Percentiles rank a stretch among this genome's conserved stretches.
Conservation (phyloP, 1,140 invertebrate genomes). For the Reticulitermes speratus region DNA sequence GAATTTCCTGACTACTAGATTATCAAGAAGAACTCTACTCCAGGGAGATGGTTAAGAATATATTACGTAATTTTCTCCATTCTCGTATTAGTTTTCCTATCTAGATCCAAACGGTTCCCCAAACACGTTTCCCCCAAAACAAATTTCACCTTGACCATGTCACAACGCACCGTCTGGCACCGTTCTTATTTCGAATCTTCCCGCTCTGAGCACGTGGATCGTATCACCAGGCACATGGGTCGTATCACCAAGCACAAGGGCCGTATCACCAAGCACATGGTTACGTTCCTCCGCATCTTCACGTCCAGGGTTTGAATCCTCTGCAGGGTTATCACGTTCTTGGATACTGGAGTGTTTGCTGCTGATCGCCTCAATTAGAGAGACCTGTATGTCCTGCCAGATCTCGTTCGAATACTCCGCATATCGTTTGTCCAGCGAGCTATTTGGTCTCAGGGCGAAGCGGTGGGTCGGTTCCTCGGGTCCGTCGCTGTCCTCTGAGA, state of each 20-base stretch:
- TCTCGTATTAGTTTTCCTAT: too few relatives aligned
- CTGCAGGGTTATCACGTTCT: not conserved
- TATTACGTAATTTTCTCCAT: too few relatives aligned
- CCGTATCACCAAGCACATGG: not conserved
- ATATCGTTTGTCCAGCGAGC: not conserved
- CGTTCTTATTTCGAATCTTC: not conserved
- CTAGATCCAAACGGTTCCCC: too few relatives aligned
- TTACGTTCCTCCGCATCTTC: not conserved
- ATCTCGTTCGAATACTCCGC: not conserved
- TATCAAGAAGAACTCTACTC: too few relatives aligned
- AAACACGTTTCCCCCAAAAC: too few relatives aligned
- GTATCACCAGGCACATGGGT: too few relatives aligned
- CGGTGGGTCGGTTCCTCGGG: not conserved
- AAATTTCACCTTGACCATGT: too few relatives aligned
- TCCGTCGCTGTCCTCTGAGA: not conserved
- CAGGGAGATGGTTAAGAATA: too few relatives aligned
- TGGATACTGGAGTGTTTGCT: not conserved
- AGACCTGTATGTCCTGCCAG: not conserved
- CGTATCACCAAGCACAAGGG: not conserved
- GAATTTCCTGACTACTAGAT: too few relatives aligned
- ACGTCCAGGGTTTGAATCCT: not conserved
- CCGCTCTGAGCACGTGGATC: not conserved
- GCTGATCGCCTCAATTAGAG: slow-evolving; percentile 20
- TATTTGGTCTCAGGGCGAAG: not conserved
- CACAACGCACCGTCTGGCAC: not conserved